Conservation (phyloP, 2,113 vertebrate genomes). For the Taxidea taxus region DNA sequence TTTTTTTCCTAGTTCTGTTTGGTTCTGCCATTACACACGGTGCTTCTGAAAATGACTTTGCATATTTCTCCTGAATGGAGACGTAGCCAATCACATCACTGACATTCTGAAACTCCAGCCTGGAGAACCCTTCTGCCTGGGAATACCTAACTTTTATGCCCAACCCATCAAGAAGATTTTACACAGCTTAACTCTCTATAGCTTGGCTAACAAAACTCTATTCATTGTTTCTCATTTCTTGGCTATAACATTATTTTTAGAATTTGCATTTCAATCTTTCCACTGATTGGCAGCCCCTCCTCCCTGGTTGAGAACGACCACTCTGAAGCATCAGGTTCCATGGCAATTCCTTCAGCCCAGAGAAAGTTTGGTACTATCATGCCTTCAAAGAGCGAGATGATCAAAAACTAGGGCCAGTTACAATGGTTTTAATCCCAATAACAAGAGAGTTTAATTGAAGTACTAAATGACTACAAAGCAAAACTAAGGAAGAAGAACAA, state of each 20-base stretch:
- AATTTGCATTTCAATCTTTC: not conserved
- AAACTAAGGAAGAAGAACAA: not conserved
- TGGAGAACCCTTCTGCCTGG: not conserved
- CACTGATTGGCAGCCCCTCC: not conserved
- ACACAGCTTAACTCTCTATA: not conserved
- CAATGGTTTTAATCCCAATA: not conserved
- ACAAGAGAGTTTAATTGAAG: not conserved
- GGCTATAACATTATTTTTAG: not conserved
- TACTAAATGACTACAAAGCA: constrained; percentile 28
- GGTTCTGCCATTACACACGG: not conserved
- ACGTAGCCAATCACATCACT: not conserved
- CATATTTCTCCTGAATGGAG: not conserved
- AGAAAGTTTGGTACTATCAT: not conserved
- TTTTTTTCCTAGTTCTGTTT: not conserved
- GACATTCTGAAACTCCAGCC: not conserved
- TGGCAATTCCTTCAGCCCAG: not conserved
- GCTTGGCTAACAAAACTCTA: not conserved
- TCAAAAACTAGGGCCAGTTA: not conserved
- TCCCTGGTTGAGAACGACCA: not conserved
- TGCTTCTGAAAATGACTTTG: not conserved
- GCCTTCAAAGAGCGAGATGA: not conserved
- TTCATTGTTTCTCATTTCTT: not conserved
- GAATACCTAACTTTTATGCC: not conserved
- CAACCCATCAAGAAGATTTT: not conserved
- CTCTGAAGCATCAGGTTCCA: not conserved